Base-by-base conservation (phyloP, 2,113 vertebrate genomes). In the Vanacampus margaritifer region DNA sequence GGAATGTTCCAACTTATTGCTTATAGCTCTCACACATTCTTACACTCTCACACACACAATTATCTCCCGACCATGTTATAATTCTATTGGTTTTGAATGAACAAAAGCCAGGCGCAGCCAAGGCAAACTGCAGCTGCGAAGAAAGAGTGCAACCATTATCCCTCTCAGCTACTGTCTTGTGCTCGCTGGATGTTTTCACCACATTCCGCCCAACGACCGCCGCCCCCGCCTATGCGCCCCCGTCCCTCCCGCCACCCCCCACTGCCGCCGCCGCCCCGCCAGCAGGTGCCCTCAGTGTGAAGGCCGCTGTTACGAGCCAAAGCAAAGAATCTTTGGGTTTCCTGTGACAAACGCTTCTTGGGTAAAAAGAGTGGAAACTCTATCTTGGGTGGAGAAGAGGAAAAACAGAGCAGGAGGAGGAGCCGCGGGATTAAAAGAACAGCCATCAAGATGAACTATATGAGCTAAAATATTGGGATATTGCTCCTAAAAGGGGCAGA, bases 1-100 rank as follows among this genome's bases (percentile, higher is more conserved):
- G 78, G 78, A 84, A 75, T 39, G 69, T 88, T 86, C 75, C 80
- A 75, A 75, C 71, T 83, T 78, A 12, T 41, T 41, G 39, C 39
- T 41, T 41, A 10, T 9, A 41, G 10, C 43, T 46, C 43, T 6
- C 16, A 7, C 43, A 46, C 43, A 45, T 5, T 16, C 14, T 16
- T n/a, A n/a, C n/a, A n/a, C 43, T 6, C 16, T 6, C 43, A 46
- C 9, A 41, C 39, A 80, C 58, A 63, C 72, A 75, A 80, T 79
- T 81, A 88, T 79, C 64, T 51, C 51, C 71, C 70, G 69, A 79
- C 81, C 71, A 77, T 67, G 70, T 78, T 72, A 79, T 71, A 69
- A 78, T 83, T 79, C 39, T 67, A 64, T 79, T 75, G 64, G 36
- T 45, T 71, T 71, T 64, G 67, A 81, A 78, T 53, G n/a, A 39